Base-by-base conservation (phyloP, 2,113 vertebrate species). In the Poeciliopsis prolifica region DNA sequence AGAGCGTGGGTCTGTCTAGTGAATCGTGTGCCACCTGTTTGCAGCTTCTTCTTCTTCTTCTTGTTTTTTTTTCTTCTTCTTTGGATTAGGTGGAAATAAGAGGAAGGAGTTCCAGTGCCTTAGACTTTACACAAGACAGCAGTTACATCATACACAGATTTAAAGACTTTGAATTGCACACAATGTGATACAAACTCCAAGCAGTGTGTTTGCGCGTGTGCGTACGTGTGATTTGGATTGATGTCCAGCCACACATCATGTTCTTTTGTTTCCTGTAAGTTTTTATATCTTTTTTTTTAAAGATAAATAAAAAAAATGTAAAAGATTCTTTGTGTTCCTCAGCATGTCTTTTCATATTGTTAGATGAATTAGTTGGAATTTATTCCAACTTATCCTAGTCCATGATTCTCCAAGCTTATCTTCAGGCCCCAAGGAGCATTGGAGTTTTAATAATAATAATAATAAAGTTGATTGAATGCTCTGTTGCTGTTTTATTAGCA, bases 21-120 rank as follows among this genome's bases (percentile, higher is more conserved):
- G 54, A 65, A 74, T 35, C 31, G 19, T 42, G 29, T 77, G 79
- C 66, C 74, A 68, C 10, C 0, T 61, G 60, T 63, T 62, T 68
- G 30, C 64, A 61, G 82, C 61, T 48, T 37, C 35, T 37, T 37
- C 35, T 35, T 35, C 1, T 31, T 31, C 4, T 33, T 29, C 29
- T 29, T 29, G 29, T 29, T 29, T 37, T 37, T 3, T 11, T 11
- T 37, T 35, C 76, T 78, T 74, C 54, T 65, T 74, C 62, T n/a
- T 17, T 12, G 72, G 24, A 58, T 42, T 12, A 78, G 68, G 10
- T 61, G 75, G 68, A 79, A 68, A 28, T 11, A 30, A 24, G 24
- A 54, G 42, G 24, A 61, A 42, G 58, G 30, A 29, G 74, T 74
- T 48, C 75, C 42, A 85, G 90, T 91, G 90, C 90, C 90, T 91